phyloP scores from a whole-genome alignment of 2,113 vertebrate genomes.

The Hyperopisus bebe region DNA sequence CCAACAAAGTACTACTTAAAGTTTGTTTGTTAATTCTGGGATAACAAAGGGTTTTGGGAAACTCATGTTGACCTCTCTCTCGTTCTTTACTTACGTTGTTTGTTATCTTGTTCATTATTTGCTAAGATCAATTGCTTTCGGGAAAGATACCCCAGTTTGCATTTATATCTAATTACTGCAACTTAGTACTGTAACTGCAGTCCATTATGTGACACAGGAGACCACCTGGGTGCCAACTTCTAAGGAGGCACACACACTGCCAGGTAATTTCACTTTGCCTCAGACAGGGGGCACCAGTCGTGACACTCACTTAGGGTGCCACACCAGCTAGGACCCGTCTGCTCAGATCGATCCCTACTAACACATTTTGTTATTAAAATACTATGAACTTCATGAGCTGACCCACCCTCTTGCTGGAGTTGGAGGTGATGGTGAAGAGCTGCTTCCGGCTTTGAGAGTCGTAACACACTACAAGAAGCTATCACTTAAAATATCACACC shows the following conservation, averaged over 20 bases:
- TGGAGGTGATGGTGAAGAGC: background rate
- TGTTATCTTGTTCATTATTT: background rate
- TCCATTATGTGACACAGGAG: background rate
- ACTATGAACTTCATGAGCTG: background rate
- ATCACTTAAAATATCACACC: background rate
- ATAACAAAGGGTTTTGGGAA: too few relatives aligned
- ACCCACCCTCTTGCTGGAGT: background rate
- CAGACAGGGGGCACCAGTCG: background rate
- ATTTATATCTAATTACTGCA: background rate
- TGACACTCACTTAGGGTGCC: background rate
- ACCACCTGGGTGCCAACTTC: background rate
- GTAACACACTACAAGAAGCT: background rate
- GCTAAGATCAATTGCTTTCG: background rate
- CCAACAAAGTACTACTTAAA: too few relatives aligned
- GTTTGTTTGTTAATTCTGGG: too few relatives aligned
- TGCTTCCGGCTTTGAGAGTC: background rate
- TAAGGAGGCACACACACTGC: too few relatives aligned
- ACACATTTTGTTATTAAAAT: background rate
- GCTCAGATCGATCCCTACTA: background rate
- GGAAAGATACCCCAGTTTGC: background rate
- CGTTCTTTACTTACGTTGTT: too few relatives aligned
- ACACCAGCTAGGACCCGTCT: background rate
- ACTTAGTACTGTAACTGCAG: background rate
- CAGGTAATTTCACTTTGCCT: background rate
- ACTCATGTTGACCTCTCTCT: too few relatives aligned